A percentile compares a stretch with the other conserved stretches of the same genome.
These are phyloP conservation scores for Erythrolamprus reginae DNA, from an alignment of 2,113 vertebrate species.

Conservation along the genomic window DNA sequence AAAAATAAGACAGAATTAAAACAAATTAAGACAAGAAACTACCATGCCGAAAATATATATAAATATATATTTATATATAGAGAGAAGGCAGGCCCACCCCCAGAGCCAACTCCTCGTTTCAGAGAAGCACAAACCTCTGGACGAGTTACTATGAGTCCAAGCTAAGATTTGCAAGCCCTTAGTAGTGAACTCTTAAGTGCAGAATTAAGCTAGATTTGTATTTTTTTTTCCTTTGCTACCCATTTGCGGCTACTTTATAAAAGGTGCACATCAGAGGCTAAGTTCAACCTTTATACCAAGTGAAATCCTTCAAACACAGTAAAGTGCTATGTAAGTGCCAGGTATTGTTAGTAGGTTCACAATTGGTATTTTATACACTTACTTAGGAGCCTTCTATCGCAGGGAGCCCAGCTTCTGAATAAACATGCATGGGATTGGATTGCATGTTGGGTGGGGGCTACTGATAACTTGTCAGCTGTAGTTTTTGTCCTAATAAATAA, in stretches of 20 bases:
- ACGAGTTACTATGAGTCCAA: background rate
- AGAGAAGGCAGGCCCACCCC: conserved; percentile 11
- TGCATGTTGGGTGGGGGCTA: background rate
- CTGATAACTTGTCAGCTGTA: background rate
- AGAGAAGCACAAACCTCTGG: background rate
- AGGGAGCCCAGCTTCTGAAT: background rate
- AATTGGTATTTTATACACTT: background rate
- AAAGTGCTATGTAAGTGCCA: conserved; percentile 9
- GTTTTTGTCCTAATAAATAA: background rate
- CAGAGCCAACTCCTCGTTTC: background rate
- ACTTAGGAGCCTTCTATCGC: background rate
- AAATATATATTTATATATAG: background rate
- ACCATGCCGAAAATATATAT: conserved; percentile 12
- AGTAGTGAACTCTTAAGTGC: background rate
- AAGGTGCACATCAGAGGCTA: background rate
- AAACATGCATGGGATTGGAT: background rate
- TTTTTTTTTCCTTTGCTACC: background rate
- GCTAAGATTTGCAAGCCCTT: conserved; percentile 27
- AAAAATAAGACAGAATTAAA: conserved; percentile 24
- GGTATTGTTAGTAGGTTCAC: background rate
- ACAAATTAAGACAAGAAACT: conserved; percentile 32
- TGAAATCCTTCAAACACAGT: conserved; percentile 5
- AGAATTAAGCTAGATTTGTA: background rate
- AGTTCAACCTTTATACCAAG: background rate
- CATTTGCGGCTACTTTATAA: background rate